These are phyloP conservation scores for Drosophila rufa DNA, from an alignment of 1,140 invertebrate species.

Conservation along the genomic window DNA sequence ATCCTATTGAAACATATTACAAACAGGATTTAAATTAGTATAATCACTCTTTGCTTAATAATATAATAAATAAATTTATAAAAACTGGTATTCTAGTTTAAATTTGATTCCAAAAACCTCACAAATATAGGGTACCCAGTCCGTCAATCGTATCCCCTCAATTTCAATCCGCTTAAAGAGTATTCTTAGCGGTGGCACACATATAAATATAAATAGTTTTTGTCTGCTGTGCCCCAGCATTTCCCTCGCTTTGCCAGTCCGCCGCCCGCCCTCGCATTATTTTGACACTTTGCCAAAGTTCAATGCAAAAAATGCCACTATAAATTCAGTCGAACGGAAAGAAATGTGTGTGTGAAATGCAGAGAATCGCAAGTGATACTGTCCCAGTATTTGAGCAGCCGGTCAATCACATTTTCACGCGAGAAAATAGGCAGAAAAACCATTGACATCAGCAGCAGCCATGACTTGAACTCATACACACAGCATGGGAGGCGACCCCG, in stretches of 20 bases:
- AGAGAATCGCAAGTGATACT: constrained; percentile 11
- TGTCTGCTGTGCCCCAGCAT: constrained; percentile 15
- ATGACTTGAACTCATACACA: constrained; percentile 42
- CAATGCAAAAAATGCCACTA: constrained; percentile 57
- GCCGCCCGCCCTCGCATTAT: constrained; percentile 25
- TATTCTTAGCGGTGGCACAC: constrained; percentile 51
- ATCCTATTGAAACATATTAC: no score
- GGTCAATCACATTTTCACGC: constrained; percentile 24
- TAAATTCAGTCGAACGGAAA: constrained; percentile 39
- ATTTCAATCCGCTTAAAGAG: constrained; percentile 17
- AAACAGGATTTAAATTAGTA: no score
- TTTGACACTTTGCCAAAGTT: constrained; percentile 77
- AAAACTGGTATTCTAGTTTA: neutral
- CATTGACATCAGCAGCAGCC: constrained; percentile 68
- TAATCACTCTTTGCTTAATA: no score
- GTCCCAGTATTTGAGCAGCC: constrained; percentile 5
- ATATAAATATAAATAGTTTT: constrained; percentile 55
- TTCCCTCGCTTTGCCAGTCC: constrained; percentile 4
- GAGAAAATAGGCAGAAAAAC: neutral
- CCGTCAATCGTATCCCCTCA: neutral
- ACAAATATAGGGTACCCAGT: neutral
- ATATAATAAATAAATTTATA: neutral
- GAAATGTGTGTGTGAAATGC: constrained; percentile 30
- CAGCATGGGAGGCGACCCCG: neutral
- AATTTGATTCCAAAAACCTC: neutral